Evolutionary conservation across 2,113 vertebrate species (phyloP).

Genomic region (Dasyornis broadbenti): DNA sequence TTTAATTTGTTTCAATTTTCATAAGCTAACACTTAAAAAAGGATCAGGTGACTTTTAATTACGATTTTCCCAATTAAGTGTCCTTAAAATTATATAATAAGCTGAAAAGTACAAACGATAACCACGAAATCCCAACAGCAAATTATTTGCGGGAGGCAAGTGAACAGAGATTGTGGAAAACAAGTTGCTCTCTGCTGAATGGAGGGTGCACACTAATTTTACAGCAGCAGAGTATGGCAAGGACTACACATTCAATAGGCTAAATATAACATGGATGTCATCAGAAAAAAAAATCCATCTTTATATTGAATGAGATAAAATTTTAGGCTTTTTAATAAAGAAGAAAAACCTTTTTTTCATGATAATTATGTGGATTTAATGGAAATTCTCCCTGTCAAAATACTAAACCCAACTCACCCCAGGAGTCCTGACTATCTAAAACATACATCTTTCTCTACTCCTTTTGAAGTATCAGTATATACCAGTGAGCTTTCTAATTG

Average conservation of each 20-base stretch:
- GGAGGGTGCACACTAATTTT: background rate
- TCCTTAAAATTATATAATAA: background rate
- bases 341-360: background rate
- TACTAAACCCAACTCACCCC: background rate
- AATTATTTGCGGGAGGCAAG: background rate
- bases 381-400: constrained; percentile 12
- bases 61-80: background rate
- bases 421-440: constrained; percentile 11
- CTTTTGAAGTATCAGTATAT: constrained; percentile 32
- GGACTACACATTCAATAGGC: background rate
- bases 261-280: background rate
- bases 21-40: background rate
- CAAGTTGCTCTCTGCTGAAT: background rate
- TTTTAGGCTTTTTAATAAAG: background rate
- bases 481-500: constrained; percentile 28
- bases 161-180: background rate
- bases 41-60: background rate
- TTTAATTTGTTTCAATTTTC: background rate
- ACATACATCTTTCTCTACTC: background rate
- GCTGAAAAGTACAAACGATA: background rate
- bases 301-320: background rate
- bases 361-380: constrained; percentile 16
- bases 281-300: background rate
- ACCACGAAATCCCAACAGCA: background rate
- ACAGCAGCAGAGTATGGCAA: background rate